Evolutionary conservation across 2,797 vertebrate species (phyloP).

Genomic region (Mareca strepera): DNA sequence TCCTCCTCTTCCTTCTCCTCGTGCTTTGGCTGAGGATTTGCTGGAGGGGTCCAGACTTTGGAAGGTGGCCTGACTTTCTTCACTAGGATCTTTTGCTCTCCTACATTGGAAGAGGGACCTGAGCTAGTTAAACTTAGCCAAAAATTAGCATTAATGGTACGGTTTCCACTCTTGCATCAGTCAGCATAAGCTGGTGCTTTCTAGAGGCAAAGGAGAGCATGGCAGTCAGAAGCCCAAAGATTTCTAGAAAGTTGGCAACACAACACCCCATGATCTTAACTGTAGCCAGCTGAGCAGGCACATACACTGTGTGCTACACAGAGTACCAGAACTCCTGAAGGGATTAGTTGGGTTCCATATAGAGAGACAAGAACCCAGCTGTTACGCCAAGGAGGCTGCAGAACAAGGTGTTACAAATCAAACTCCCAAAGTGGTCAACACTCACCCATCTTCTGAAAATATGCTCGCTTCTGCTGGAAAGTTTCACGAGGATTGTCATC

Average conservation of each 20-base stretch:
- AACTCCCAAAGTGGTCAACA: neutral
- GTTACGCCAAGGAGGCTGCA: neutral
- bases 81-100: constrained; percentile 50
- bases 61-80: constrained; percentile 56
- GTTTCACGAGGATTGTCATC: constrained; percentile 53
- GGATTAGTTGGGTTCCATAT: neutral
- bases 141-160: neutral
- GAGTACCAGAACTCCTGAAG: neutral
- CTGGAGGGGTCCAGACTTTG: constrained; percentile 67
- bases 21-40: neutral
- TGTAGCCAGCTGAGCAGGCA: neutral
- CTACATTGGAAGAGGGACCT: constrained; percentile 61
- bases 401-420: neutral
- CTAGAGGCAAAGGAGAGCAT: neutral
- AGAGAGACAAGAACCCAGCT: neutral
- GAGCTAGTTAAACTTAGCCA: neutral
- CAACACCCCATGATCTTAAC: neutral
- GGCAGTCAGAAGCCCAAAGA: neutral
- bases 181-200: neutral
- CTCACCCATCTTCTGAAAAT: constrained; percentile 91
- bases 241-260: neutral
- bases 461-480: constrained; percentile 86
- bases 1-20: neutral
- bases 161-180: neutral
- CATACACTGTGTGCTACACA: neutral